These are phyloP conservation scores for Varanus salvator DNA, from an alignment of 2,113 vertebrate species.

Conservation along the genomic window DNA sequence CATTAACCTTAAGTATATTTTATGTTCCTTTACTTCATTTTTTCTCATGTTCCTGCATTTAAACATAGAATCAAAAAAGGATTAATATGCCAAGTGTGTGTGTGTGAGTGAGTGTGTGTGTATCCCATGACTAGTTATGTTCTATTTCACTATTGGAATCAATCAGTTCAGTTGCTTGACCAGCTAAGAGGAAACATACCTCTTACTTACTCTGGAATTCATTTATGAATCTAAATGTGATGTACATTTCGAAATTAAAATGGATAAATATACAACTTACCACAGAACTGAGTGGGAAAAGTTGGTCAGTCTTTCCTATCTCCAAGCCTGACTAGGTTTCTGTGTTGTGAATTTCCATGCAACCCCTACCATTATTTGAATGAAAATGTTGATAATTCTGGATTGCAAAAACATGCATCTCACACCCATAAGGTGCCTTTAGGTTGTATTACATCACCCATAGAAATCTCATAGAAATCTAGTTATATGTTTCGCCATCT, in stretches of 20 bases:
- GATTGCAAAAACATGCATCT: not conserved
- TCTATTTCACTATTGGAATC: not conserved
- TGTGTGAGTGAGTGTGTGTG: not conserved
- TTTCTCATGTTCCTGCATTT: not conserved
- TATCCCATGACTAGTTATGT: not conserved
- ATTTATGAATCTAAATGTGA: not conserved
- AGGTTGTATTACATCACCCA: not conserved
- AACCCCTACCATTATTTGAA: not conserved
- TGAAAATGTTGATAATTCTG: not conserved
- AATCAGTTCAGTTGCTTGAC: not conserved
- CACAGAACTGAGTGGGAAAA: not conserved
- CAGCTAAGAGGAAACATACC: not conserved
- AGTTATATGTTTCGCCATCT: not conserved
- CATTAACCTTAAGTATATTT: not conserved
- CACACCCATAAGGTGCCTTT: not conserved
- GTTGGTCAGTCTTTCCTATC: not conserved
- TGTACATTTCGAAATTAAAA: not conserved
- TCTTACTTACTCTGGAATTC: not conserved
- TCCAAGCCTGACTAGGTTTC: not conserved
- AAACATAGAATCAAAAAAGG: not conserved
- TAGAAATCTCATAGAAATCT: not conserved
- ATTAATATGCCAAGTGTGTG: not conserved
- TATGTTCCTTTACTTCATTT: not conserved
- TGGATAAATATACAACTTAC: not conserved
- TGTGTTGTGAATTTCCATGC: not conserved